Evolutionary conservation across 2,113 vertebrate genomes (phyloP).

Genomic region (Heterochromis multidens): DNA sequence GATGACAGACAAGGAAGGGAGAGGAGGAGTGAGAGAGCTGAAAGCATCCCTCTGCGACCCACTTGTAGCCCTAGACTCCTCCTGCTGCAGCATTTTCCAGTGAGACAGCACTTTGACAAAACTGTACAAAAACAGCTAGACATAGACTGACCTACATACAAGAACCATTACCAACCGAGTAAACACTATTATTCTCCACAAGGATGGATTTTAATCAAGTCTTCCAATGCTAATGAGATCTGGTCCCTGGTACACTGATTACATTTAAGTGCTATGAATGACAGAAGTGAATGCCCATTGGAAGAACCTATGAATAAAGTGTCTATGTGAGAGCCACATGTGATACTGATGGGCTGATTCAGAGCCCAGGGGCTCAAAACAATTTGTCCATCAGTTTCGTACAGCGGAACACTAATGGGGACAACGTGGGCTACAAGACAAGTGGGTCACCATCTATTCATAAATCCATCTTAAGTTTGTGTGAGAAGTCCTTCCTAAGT

Average conservation of each 20-base stretch:
- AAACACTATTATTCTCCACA: slow-evolving; percentile 10
- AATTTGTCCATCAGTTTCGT: slow-evolving; percentile 19
- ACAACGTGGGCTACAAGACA: not conserved
- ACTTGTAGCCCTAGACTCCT: slow-evolving; percentile 37
- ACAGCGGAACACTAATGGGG: slow-evolving; percentile 2
- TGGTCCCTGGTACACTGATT: slow-evolving; percentile 27
- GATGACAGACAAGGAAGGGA: slow-evolving; percentile 34
- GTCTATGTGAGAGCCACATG: not conserved
- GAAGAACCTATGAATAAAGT: slow-evolving; percentile 13
- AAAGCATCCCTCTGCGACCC: slow-evolving; percentile 48
- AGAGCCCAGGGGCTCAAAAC: not conserved
- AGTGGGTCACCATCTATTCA: not conserved
- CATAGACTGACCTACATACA: slow-evolving; percentile 67
- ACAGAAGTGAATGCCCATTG: slow-evolving; percentile 3
- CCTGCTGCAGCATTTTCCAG: slow-evolving; percentile 36
- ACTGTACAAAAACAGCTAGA: slow-evolving; percentile 41
- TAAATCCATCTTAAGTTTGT: not conserved
- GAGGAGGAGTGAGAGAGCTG: slow-evolving; percentile 24
- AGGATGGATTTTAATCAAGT: slow-evolving; percentile 27
- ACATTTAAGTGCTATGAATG: slow-evolving; percentile 12
- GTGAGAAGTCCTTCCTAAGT: not conserved
- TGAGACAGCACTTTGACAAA: slow-evolving; percentile 52
- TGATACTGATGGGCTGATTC: not conserved
- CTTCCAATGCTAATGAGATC: slow-evolving; percentile 16
- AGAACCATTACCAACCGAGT: slow-evolving; percentile 1